Evolutionary conservation across 1,140 invertebrate species (phyloP), one percentile per base, ranked within the genome.

Genomic region (Papilio helenus): DNA sequence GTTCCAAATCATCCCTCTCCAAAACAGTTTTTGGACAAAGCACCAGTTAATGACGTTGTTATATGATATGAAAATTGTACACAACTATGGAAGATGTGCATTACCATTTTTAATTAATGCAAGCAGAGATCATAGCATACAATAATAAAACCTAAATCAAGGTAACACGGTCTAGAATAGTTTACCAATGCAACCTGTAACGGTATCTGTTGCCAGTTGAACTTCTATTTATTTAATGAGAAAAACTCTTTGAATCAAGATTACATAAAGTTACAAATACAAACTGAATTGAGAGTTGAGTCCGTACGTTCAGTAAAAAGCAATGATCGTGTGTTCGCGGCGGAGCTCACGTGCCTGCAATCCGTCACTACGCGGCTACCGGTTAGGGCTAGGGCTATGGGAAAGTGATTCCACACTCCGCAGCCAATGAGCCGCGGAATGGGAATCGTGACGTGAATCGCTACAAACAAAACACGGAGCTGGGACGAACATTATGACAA

Each of bases 341-440:
- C 34, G 2, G 42, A 12, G 12, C 44, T 74, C 72, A 74, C 49
- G 39, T 51, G 61, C 39, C n/a, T 20, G 16, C 44, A 44, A 55
- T 39, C 20, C 14, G 42, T 72, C 72, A 65, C n/a, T 7, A 42
- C 72, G 34, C 0, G 44, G 20, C 72, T 10, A 18, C 71, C 34
- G 29, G 14, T 4, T 46, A 46, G 34, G 34, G 34, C 68, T 29
- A 39, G 29, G 29, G 72, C 72, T 79, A 82, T 80, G 77, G 82
- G 85, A 80, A 83, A 86, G 82, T 85, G 86, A 86, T 84, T 84
- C 76, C 79, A 34, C 72, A 78, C 83, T 84, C 73, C 76, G 51
- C 72, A 78, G 58, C 76, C 81, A 84, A 85, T 87, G 86, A 83
- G 34, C 83, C 85, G 81, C 84, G 84, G 78, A 72, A 88, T 90